These are phyloP conservation scores for Hypomecis atomaria DNA, from an alignment of 2,888 invertebrate species.

Conservation along the genomic window DNA sequence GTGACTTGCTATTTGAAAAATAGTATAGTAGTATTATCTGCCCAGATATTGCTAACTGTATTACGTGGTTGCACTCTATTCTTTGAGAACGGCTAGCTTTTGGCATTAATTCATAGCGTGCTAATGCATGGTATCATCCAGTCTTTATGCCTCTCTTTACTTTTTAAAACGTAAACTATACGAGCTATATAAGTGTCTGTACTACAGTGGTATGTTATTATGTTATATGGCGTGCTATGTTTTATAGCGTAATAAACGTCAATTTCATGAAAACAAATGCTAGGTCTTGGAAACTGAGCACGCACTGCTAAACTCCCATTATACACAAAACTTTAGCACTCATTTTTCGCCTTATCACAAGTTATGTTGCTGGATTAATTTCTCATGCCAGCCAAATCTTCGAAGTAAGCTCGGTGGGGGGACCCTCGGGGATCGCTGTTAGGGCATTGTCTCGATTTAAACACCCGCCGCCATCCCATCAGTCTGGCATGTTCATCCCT, in stretches of 20 bases:
- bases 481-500: slow-evolving; percentile 52
- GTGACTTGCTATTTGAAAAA: no score
- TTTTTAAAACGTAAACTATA: neutral
- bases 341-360: slow-evolving; percentile 17
- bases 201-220: neutral
- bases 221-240: neutral
- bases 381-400: slow-evolving; percentile 41
- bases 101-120: no score
- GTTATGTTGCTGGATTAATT: slow-evolving; percentile 34
- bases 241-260: neutral
- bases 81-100: no score
- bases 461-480: slow-evolving; percentile 52
- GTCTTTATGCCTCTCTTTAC: no score
- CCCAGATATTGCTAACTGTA: no score
- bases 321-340: slow-evolving; percentile 22
- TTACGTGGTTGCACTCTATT: no score
- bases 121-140: no score
- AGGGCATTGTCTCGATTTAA: slow-evolving; percentile 57
- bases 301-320: slow-evolving; percentile 14
- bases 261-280: slow-evolving; percentile 1
- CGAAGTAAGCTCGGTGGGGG: slow-evolving; percentile 40
- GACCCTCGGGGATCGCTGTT: slow-evolving; percentile 48
- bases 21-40: no score
- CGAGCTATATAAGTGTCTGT: neutral
- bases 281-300: neutral